Evolutionary conservation across 2,797 vertebrate species (phyloP).

Genomic region (Lates japonicus): DNA sequence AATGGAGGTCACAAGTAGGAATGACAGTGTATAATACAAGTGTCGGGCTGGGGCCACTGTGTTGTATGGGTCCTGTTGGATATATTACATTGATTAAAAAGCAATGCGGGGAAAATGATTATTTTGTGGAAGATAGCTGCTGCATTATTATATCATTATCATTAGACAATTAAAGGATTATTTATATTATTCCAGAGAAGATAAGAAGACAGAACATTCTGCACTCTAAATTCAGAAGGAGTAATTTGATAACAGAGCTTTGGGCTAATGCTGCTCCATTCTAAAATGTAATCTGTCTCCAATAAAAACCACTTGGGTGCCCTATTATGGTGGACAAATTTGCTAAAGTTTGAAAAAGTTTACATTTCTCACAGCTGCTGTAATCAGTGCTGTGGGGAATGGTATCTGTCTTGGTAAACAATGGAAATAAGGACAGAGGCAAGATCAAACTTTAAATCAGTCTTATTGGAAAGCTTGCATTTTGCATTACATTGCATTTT

Average conservation of each 20-base stretch:
- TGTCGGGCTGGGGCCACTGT: not conserved
- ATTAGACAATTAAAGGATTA: constrained; percentile 23
- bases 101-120: constrained; percentile 9
- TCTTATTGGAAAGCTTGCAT: not conserved
- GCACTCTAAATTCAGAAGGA: constrained; percentile 4
- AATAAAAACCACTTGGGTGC: not conserved
- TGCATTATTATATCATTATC: constrained; percentile 21
- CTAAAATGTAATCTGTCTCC: not conserved
- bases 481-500: not conserved
- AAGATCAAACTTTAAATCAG: not conserved
- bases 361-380: constrained; percentile 1
- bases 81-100: constrained; percentile 29
- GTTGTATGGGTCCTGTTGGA: not conserved
- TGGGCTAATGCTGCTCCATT: not conserved
- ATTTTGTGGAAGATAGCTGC: constrained; percentile 1
- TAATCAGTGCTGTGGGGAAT: not conserved
- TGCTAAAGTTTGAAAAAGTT: constrained; percentile 11
- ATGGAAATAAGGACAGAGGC: not conserved
- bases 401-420: not conserved
- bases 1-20: constrained; percentile 35
- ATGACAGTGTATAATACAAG: constrained; percentile 12
- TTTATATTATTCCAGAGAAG: constrained; percentile 9
- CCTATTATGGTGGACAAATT: not conserved
- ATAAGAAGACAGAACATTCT: constrained; percentile 7
- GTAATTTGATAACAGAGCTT: not conserved